A percentile compares a stretch with the other conserved stretches of the same genome.
Conservation (phyloP, 2,888 invertebrate genomes). For the Hecatera dysodea region DNA sequence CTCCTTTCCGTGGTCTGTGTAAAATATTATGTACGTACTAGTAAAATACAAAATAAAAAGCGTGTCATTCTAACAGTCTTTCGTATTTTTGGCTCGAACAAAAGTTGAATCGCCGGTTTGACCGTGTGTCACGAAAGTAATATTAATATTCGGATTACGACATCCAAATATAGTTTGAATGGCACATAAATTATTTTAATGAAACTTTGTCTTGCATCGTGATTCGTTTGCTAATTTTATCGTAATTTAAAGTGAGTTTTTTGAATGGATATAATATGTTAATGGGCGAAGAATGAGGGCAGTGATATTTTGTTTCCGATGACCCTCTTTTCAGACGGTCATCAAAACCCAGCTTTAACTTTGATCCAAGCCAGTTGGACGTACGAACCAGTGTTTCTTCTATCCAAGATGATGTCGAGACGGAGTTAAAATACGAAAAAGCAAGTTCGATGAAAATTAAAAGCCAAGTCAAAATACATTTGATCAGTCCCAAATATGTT, state of each 20-base stretch:
- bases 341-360: too few relatives aligned
- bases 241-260: conserved; percentile 5
- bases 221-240: conserved; percentile 36
- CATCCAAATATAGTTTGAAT: conserved; percentile 57
- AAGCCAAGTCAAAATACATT: too few relatives aligned
- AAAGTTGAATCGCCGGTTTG: conserved; percentile 45
- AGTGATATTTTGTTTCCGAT: background rate
- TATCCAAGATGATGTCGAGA: too few relatives aligned
- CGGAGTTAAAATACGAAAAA: too few relatives aligned
- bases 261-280: conserved; percentile 4
- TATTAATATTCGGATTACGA: conserved; percentile 45
- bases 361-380: too few relatives aligned
- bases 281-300: background rate
- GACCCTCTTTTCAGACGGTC: background rate
- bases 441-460: too few relatives aligned
- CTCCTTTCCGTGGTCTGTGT: background rate
- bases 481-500: too few relatives aligned
- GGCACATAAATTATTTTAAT: conserved; percentile 51
- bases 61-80: conserved; percentile 40
- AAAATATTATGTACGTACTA: background rate
- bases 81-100: conserved; percentile 45
- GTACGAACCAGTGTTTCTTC: too few relatives aligned
- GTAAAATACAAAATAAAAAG: conserved; percentile 33
- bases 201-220: conserved; percentile 38
- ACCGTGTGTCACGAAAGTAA: conserved; percentile 58